These are phyloP conservation scores for Mizuhopecten yessoensis DNA, from an alignment of 1,140 invertebrate genomes.

Conservation along the genomic window DNA sequence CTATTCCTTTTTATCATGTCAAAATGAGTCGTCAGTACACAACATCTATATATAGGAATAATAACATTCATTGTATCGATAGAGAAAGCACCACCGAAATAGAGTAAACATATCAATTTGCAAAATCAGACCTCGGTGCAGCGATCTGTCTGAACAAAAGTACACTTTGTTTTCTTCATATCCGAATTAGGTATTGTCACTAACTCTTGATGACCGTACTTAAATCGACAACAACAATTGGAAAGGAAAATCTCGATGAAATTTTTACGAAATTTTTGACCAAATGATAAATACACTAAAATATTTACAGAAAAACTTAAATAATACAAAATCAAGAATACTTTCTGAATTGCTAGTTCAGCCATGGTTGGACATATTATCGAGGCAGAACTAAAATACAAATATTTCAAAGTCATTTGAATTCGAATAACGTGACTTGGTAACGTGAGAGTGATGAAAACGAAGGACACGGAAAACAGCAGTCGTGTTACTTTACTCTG, in stretches of 20 bases:
- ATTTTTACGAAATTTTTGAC: conserved; percentile 69
- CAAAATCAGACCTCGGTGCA: neutral
- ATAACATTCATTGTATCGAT: conserved; percentile 18
- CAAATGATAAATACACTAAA: conserved; percentile 87
- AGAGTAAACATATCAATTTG: neutral
- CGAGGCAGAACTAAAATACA: conserved; percentile 45
- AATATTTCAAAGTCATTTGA: conserved; percentile 71
- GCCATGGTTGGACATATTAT: conserved; percentile 41
- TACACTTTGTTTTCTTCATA: neutral
- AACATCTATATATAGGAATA: no score
- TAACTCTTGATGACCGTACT: neutral
- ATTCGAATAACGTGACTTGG: conserved; percentile 85
- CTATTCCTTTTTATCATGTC: no score
- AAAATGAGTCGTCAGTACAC: no score
- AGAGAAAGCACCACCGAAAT: neutral
- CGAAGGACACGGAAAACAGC: conserved; percentile 91
- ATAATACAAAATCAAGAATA: conserved; percentile 87
- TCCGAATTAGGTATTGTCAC: neutral
- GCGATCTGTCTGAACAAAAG: neutral
- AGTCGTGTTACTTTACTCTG: conserved; percentile 91
- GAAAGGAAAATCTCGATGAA: conserved; percentile 59
- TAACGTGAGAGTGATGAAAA: conserved; percentile 91
- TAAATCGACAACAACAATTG: neutral
- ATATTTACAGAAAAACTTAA: conserved; percentile 94
- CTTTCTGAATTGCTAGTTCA: conserved; percentile 84